A percentile compares a stretch with the other conserved stretches of the same genome.
Evolutionary conservation across 2,113 vertebrate genomes (phyloP).

Genomic region (Triplophysa tibetana): DNA sequence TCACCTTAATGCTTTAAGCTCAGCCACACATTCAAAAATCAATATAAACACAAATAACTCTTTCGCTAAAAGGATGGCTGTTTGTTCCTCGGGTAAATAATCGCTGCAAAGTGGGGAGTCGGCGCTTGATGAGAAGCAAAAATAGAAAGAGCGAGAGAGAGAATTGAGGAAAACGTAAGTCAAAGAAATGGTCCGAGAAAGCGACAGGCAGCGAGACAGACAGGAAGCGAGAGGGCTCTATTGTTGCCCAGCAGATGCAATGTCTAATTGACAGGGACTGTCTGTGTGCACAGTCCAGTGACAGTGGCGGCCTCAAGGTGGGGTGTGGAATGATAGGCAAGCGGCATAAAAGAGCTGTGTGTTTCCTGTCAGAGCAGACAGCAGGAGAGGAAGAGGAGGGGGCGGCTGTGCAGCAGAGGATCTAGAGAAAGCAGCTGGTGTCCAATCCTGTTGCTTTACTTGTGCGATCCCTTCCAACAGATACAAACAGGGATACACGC

Average conservation of each 20-base stretch:
- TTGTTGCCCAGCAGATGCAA: conserved; percentile 67
- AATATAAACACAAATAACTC: conserved; percentile 42
- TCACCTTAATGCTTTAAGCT: conserved; percentile 30
- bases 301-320: conserved; percentile 66
- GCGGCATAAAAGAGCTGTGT: conserved; percentile 71
- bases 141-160: conserved; percentile 45
- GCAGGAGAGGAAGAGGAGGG: conserved; percentile 56
- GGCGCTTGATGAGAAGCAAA: conserved; percentile 7
- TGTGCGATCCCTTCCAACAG: conserved; percentile 59
- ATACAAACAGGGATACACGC: conserved; percentile 12
- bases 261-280: conserved; percentile 56
- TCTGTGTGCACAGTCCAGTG: conserved; percentile 47
- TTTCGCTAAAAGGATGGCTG: conserved; percentile 7
- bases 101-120: conserved; percentile 39
- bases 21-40: conserved; percentile 25
- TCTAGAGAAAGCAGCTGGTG: conserved; percentile 71
- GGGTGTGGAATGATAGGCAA: conserved; percentile 72
- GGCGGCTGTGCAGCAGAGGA: conserved; percentile 12
- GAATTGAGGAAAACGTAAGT: conserved; percentile 45
- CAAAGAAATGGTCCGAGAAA: conserved; percentile 43
- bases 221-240: conserved; percentile 36
- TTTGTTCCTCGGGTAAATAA: conserved; percentile 34
- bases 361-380: conserved; percentile 70
- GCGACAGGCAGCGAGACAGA: conserved; percentile 32
- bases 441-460: conserved; percentile 68